Base-by-base conservation (phyloP, 1,140 invertebrate species). In the Himalopsyche phryganea region DNA sequence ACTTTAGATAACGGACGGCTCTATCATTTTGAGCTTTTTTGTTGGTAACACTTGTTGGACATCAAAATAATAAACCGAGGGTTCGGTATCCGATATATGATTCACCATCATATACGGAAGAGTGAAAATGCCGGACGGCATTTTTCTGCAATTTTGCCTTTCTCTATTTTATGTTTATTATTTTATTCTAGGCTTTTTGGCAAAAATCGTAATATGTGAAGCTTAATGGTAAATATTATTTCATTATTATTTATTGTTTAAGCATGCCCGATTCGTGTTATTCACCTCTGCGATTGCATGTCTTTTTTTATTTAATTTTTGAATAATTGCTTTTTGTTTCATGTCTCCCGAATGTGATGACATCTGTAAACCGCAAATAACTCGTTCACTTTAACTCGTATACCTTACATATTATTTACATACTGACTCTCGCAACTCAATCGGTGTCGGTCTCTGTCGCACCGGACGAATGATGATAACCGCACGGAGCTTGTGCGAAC, bases 301-400 rank as follows among this genome's bases (percentile, higher is more conserved):
- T 32, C 44, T 46, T 57, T 28, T 28, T 28, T 28, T 28, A 28
- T 28, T 28, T 28, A 28, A 28, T 28, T 28, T 42, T 50, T 55
- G 47, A 57, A 59, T 69, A 71, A 70, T 67, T 72, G 76, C 76
- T 78, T 78, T 78, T 75, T 78, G 70, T 78, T 78, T 74, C 76
- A 78, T 78, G 76, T 75, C 73, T 76, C 75, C 75, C 75, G 69
- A 28, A 73, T 75, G 74, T 58, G 62, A 60, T 65, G 62, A 61
- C 58, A 61, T 56, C 57, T 50, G 55, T 28, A 28, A 28, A 5
- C 23, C 23, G 23, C 23, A 28, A 28, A 28, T 28, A 28, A 28
- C 23, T 28, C 23, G 23, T 28, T 28, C 23, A 28, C 23, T 28
- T 28, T 28, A 28, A 52, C 40, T 28, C 41, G 50, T 55, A 63